Evolutionary conservation across 2,113 vertebrate species (phyloP).

Genomic region (Syngnathus floridae): DNA sequence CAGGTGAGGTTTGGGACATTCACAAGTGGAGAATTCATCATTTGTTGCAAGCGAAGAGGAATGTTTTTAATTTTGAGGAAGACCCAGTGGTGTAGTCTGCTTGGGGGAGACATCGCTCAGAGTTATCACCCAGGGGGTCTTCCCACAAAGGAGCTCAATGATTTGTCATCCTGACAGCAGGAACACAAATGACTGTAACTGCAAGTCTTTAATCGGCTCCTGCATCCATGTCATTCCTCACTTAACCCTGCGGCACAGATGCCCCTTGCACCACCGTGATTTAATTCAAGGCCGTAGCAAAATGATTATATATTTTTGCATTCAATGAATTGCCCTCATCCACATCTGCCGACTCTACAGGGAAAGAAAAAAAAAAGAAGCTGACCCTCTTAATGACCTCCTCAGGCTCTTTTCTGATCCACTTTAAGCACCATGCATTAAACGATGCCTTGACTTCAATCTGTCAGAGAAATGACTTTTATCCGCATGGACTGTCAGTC

Average conservation of each 20-base stretch:
- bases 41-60: neutral
- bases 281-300: slow-evolving; percentile 31
- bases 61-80: slow-evolving; percentile 8
- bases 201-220: slow-evolving; percentile 19
- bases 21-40: neutral
- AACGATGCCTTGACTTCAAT: slow-evolving; percentile 42
- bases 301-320: slow-evolving; percentile 9
- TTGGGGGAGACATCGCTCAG: slow-evolving; percentile 7
- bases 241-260: slow-evolving; percentile 22
- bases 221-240: slow-evolving; percentile 30
- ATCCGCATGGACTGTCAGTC: slow-evolving; percentile 48
- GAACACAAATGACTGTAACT: neutral
- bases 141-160: slow-evolving; percentile 7
- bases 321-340: slow-evolving; percentile 45
- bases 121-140: neutral
- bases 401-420: slow-evolving; percentile 29
- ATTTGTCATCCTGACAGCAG: slow-evolving; percentile 7
- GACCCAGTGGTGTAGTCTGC: slow-evolving; percentile 4
- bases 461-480: slow-evolving; percentile 46
- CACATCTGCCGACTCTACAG: slow-evolving; percentile 30
- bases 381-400: slow-evolving; percentile 37
- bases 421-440: slow-evolving; percentile 32
- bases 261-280: slow-evolving; percentile 16
- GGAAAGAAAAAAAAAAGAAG: neutral
- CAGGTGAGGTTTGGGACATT: slow-evolving; percentile 74